Percentiles rank a stretch among this genome's conserved stretches.
phyloP scores from a whole-genome alignment of 2,888 invertebrate genomes.

The Craniophora ligustri region DNA sequence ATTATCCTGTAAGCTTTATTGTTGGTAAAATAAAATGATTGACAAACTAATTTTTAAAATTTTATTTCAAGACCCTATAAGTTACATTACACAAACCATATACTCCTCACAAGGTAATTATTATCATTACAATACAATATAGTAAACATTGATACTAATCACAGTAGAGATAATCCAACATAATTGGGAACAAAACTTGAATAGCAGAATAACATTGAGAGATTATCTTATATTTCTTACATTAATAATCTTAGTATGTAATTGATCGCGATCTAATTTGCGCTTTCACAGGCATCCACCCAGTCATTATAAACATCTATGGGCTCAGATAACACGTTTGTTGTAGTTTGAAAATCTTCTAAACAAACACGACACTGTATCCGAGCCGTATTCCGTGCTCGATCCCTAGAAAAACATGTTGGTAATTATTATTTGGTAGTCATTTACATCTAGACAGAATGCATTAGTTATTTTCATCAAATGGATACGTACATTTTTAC shows the following conservation, averaged over 20 bases:
- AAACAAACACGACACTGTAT: slow-evolving; percentile 98
- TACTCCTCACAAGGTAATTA: slow-evolving; percentile 11
- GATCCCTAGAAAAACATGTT: slow-evolving; percentile 93
- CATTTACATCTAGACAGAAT: slow-evolving; percentile 2
- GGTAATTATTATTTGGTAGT: neutral
- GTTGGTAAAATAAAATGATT: slow-evolving; percentile 74
- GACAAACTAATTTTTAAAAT: slow-evolving; percentile 54
- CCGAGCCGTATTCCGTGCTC: slow-evolving; percentile 96
- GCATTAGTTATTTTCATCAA: neutral
- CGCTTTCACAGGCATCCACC: slow-evolving; percentile 99
- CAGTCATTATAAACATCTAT: slow-evolving; percentile 99
- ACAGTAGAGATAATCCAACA: slow-evolving; percentile 6
- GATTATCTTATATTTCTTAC: slow-evolving; percentile 48
- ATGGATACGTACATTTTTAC: slow-evolving; percentile 96
- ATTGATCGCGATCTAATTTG: slow-evolving; percentile 85
- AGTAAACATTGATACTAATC: slow-evolving; percentile 3
- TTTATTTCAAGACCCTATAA: slow-evolving; percentile 33
- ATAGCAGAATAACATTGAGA: slow-evolving; percentile 13
- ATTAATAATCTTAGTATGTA: slow-evolving; percentile 37
- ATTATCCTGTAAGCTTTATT: slow-evolving; percentile 55
- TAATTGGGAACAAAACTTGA: slow-evolving; percentile 4
- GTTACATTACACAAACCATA: slow-evolving; percentile 24
- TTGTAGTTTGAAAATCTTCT: slow-evolving; percentile 98
- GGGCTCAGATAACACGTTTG: slow-evolving; percentile 98
- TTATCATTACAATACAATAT: slow-evolving; percentile 12